Evolutionary conservation across 2,113 vertebrate genomes (phyloP).

Genomic region (Takifugu bimaculatus): DNA sequence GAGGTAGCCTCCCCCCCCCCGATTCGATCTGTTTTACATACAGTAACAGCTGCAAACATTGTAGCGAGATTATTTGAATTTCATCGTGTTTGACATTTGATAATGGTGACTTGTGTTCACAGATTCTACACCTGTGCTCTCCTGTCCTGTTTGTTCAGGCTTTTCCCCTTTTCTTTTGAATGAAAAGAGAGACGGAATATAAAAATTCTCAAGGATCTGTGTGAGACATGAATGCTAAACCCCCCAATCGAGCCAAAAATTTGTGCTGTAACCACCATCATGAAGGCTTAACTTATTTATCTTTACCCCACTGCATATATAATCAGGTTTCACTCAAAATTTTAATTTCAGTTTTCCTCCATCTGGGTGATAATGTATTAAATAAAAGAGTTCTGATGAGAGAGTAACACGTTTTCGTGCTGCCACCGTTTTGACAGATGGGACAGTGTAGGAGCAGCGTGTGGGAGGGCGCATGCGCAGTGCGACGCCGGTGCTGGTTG

Average conservation of each 20-base stretch:
- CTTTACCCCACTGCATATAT: too few species aligned
- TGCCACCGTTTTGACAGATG: constrained; percentile 28
- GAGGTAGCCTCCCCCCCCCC: constrained; percentile 30
- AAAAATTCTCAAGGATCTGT: constrained; percentile 35
- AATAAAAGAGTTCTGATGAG: constrained; percentile 9
- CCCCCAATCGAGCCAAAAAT: constrained; percentile 31
- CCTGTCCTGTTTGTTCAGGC: constrained; percentile 61
- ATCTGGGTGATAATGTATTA: constrained; percentile 13
- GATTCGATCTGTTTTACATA: constrained; percentile 61
- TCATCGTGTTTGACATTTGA: constrained; percentile 67
- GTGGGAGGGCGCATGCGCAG: constrained; percentile 13
- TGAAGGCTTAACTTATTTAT: too few species aligned
- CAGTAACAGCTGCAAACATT: constrained; percentile 43
- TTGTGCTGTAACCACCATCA: too few species aligned
- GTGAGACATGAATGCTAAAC: constrained; percentile 43
- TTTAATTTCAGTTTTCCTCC: constrained; percentile 13
- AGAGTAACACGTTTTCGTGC: constrained; percentile 15
- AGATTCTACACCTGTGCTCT: constrained; percentile 39
- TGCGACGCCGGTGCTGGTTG: constrained; percentile 1
- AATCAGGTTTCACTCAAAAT: constrained; percentile 29
- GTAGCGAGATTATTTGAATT: constrained; percentile 66
- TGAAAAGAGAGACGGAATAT: constrained; percentile 32
- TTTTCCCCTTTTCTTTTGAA: not conserved
- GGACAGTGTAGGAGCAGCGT: constrained; percentile 26
- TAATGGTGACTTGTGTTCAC: constrained; percentile 51